Conservation (phyloP, 2,113 vertebrate genomes). For the Nothoprocta pentlandii region DNA sequence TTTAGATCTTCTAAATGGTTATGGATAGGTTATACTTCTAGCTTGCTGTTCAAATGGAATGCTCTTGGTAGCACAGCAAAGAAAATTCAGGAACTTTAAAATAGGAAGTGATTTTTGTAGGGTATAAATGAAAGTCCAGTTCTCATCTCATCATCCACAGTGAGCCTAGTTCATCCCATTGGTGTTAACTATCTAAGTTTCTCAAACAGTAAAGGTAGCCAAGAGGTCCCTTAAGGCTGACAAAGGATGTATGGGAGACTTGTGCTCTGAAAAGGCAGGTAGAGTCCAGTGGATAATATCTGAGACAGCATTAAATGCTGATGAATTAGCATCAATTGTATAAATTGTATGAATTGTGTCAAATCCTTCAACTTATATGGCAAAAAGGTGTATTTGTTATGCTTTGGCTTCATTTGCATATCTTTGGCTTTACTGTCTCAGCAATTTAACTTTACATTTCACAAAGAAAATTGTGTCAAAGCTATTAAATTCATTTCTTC, state of each 20-base stretch:
- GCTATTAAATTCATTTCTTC: background rate
- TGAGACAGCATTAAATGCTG: background rate
- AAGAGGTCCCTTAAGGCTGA: background rate
- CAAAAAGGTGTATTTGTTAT: background rate
- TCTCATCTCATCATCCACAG: background rate
- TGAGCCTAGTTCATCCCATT: background rate
- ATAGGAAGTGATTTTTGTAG: background rate
- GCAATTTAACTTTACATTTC: background rate
- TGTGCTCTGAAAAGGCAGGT: background rate
- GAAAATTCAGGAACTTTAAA: background rate
- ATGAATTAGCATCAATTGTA: background rate
- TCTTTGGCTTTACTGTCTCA: background rate
- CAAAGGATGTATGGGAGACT: background rate
- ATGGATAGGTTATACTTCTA: background rate
- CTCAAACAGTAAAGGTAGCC: background rate
- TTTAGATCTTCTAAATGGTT: background rate
- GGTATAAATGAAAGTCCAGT: background rate
- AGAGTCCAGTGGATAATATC: background rate
- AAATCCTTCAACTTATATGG: background rate
- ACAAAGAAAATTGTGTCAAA: background rate
- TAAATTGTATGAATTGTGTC: background rate
- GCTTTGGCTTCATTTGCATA: background rate
- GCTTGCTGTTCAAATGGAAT: background rate
- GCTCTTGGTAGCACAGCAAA: background rate
- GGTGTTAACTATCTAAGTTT: background rate